Conservation (phyloP, 1,140 invertebrate genomes). For the Drosophila grimshawi region DNA sequence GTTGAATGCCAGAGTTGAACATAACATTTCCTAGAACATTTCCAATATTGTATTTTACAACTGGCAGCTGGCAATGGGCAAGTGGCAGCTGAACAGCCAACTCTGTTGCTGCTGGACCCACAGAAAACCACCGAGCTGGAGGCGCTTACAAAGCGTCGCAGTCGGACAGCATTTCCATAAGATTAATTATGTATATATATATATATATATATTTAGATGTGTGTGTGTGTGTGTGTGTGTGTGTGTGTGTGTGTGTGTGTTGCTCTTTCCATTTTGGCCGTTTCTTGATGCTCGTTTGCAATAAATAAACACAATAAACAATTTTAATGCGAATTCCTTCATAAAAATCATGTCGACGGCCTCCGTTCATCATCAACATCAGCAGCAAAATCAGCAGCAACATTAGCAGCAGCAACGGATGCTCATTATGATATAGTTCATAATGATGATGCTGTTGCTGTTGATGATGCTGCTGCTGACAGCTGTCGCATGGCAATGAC, state of each 20-base stretch:
- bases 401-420: conserved; percentile 22
- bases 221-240: conserved; percentile 31
- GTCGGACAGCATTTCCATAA: conserved; percentile 66
- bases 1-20: conserved; percentile 7
- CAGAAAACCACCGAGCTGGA: background rate
- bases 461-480: conserved; percentile 60
- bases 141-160: conserved; percentile 25
- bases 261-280: conserved; percentile 66
- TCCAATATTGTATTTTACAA: conserved; percentile 6
- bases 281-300: conserved; percentile 71
- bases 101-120: conserved; percentile 11
- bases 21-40: conserved; percentile 22
- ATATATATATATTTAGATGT: too few species aligned
- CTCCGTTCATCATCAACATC: conserved; percentile 13
- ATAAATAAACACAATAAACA: conserved; percentile 83
- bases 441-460: conserved; percentile 41
- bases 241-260: conserved; percentile 33
- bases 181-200: conserved; percentile 28
- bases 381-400: conserved; percentile 4
- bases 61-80: conserved; percentile 13
- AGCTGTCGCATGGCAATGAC: conserved; percentile 73
- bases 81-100: background rate
- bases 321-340: conserved; percentile 81
- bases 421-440: conserved; percentile 14
- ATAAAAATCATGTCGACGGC: conserved; percentile 69